Evolutionary conservation across 2,888 invertebrate species (phyloP).

Genomic region (Cremastobaeus sp.): DNA sequence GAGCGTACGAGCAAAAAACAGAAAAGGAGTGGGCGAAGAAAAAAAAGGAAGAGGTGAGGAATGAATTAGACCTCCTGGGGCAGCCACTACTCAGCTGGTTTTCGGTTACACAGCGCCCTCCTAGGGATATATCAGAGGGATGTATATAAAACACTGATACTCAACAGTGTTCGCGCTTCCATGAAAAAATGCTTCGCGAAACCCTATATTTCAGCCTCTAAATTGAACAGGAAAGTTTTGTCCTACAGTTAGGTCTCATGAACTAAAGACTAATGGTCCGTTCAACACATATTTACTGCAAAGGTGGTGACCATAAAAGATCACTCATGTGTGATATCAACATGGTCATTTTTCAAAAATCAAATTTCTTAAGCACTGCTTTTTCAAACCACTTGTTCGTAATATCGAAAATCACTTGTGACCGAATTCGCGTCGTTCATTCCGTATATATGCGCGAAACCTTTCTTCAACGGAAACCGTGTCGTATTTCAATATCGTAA

Average conservation of each 20-base stretch:
- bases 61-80: slow-evolving; percentile 73
- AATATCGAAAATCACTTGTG: too few species aligned
- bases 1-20: slow-evolving; percentile 6
- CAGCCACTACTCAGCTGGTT: slow-evolving; percentile 66
- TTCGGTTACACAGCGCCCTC: slow-evolving; percentile 71
- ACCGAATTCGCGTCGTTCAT: slow-evolving; percentile 6
- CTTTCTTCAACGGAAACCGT: slow-evolving; percentile 18
- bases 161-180: slow-evolving; percentile 63
- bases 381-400: too few species aligned
- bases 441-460: slow-evolving; percentile 3
- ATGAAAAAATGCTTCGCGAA: slow-evolving; percentile 66
- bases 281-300: too few species aligned
- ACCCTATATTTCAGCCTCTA: slow-evolving; percentile 62
- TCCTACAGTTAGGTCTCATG: too few species aligned
- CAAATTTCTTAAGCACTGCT: too few species aligned
- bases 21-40: slow-evolving; percentile 5
- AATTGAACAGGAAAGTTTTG: too few species aligned
- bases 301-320: too few species aligned
- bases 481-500: slow-evolving; percentile 22
- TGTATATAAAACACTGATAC: slow-evolving; percentile 69
- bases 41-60: slow-evolving; percentile 59
- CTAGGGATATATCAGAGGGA: slow-evolving; percentile 65
- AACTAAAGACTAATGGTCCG: too few species aligned
- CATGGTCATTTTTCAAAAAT: too few species aligned
- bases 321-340: too few species aligned